Percentiles rank a stretch among this genome's conserved stretches.
phyloP scores from a whole-genome alignment of 2,797 vertebrate genomes.

The Anolis apletophallus region DNA sequence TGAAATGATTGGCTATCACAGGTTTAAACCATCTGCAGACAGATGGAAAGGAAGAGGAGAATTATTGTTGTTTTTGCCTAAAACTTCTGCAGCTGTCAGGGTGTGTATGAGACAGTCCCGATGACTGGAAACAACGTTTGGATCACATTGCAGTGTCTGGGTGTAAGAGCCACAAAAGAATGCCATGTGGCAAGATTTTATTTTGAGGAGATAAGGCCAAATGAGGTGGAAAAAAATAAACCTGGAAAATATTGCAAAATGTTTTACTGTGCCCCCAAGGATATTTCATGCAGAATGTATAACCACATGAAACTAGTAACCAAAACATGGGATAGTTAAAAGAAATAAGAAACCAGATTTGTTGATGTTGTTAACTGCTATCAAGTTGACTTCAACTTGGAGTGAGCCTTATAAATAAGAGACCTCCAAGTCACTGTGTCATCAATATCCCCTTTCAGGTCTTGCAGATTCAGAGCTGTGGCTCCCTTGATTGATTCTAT shows the following conservation, averaged over 20 bases:
- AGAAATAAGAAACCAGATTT: not conserved
- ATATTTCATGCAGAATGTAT: not conserved
- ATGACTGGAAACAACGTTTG: slow-evolving; percentile 74
- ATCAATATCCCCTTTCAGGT: no score
- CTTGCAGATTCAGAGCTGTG: no score
- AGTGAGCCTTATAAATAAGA: no score
- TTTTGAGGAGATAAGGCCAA: slow-evolving; percentile 60
- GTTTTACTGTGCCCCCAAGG: slow-evolving; percentile 19
- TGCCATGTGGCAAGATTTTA: slow-evolving; percentile 51
- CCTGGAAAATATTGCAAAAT: slow-evolving; percentile 45
- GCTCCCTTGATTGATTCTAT: no score
- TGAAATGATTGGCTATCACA: slow-evolving; percentile 36
- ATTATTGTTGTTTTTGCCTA: slow-evolving; percentile 76
- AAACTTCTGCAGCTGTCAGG: slow-evolving; percentile 83
- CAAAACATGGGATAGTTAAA: not conserved
- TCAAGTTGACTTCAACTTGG: no score
- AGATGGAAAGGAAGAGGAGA: slow-evolving; percentile 79
- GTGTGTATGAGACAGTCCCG: slow-evolving; percentile 75
- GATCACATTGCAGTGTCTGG: slow-evolving; percentile 62
- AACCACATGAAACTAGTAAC: not conserved
- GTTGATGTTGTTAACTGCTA: no score
- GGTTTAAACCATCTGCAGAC: slow-evolving; percentile 83
- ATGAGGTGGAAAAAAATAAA: slow-evolving; percentile 61
- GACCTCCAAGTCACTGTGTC: no score
- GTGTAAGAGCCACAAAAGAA: slow-evolving; percentile 32